Conservation (phyloP, 1,140 invertebrate genomes). For the Orchesella cincta region DNA sequence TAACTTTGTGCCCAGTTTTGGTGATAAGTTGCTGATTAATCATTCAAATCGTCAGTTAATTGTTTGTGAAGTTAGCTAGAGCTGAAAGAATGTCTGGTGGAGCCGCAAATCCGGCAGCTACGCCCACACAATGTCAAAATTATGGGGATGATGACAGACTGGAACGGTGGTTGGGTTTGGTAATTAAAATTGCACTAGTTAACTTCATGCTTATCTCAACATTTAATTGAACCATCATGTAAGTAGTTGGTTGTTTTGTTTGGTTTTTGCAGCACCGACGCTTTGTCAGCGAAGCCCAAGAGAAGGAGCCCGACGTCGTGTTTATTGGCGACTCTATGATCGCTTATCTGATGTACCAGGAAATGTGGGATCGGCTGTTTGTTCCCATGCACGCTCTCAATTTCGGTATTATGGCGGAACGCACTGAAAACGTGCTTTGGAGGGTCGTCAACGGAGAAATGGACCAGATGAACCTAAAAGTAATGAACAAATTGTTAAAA, state of each 20-base stretch:
- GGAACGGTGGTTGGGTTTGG: slow-evolving; percentile 70
- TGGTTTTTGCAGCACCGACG: slow-evolving; percentile 70
- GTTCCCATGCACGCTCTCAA: slow-evolving; percentile 69
- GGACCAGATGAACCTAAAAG: slow-evolving; percentile 83
- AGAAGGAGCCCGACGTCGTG: slow-evolving; percentile 86
- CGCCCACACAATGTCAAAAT: slow-evolving; percentile 65
- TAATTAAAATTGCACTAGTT: slow-evolving; percentile 53
- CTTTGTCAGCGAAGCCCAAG: slow-evolving; percentile 76
- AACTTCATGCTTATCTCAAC: slow-evolving; percentile 24
- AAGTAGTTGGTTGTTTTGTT: slow-evolving; percentile 1
- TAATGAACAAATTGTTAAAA: too few relatives aligned
- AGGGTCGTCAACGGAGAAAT: slow-evolving; percentile 83
- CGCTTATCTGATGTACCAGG: slow-evolving; percentile 72
- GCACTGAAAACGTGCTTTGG: slow-evolving; percentile 86
- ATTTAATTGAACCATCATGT: slow-evolving; percentile 34
- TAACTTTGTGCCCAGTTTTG: too few relatives aligned
- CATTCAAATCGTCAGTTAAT: too few relatives aligned
- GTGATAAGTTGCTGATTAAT: too few relatives aligned
- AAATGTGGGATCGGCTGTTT: slow-evolving; percentile 83
- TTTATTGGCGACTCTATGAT: slow-evolving; percentile 86
- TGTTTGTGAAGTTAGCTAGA: too few relatives aligned
- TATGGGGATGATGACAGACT: slow-evolving; percentile 68
- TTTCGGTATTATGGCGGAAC: slow-evolving; percentile 85
- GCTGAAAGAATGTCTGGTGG: too few relatives aligned
- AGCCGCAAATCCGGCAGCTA: slow-evolving; percentile 61